These are phyloP conservation scores for Lobophora halterata DNA, from an alignment of 2,888 invertebrate species.

Conservation along the genomic window DNA sequence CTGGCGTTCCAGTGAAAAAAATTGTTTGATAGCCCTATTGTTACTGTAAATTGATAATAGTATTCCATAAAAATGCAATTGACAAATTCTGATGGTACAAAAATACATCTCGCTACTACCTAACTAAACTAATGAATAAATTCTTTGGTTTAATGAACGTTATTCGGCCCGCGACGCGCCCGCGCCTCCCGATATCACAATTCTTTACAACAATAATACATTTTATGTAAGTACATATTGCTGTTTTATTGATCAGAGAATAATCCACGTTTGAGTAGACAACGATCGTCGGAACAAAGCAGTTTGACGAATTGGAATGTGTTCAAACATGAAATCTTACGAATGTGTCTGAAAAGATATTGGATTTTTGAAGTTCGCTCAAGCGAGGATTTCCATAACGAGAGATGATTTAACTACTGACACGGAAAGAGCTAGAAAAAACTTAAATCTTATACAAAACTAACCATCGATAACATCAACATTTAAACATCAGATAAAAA, in stretches of 20 bases:
- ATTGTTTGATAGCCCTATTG: no score
- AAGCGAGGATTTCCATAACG: conserved; percentile 7
- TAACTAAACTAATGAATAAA: conserved; percentile 63
- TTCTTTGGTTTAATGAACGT: conserved; percentile 39
- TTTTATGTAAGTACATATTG: conserved; percentile 23
- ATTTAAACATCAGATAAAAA: conserved; percentile 65
- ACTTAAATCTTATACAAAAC: conserved; percentile 50
- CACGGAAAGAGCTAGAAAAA: conserved; percentile 20
- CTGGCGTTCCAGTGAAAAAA: no score
- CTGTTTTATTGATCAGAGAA: conserved; percentile 14
- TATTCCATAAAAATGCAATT: conserved; percentile 53
- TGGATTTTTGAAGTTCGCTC: not conserved
- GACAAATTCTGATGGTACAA: conserved; percentile 66
- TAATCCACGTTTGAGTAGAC: conserved; percentile 9
- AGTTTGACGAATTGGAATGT: no score
- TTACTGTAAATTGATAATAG: no score
- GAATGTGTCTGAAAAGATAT: no score
- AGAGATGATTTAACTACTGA: conserved; percentile 19
- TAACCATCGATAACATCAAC: conserved; percentile 50
- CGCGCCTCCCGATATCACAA: conserved; percentile 61
- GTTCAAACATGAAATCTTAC: no score
- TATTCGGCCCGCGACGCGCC: conserved; percentile 47
- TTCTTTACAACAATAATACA: conserved; percentile 61
- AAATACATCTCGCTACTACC: conserved; percentile 73
- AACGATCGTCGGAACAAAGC: no score